Evolutionary conservation across 2,797 vertebrate genomes (phyloP), one percentile per base, ranked within the genome.

Genomic region (Malacoctenus gilli): DNA sequence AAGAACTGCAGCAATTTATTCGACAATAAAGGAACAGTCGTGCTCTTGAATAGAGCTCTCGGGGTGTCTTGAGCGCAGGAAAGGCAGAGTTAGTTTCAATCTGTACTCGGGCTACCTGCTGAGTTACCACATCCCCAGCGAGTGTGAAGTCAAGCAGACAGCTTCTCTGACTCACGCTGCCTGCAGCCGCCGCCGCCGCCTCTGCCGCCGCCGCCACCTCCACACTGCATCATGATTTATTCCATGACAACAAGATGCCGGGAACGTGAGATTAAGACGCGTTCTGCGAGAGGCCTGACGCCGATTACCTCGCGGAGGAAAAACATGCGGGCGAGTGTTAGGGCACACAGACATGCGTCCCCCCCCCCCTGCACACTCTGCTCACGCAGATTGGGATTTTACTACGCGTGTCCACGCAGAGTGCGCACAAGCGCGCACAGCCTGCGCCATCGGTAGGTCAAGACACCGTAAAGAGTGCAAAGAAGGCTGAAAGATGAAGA

Each of bases 131-230:
- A 89, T 88, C 81, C 87, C 80, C 70, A 75, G 83, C 44, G 65
- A 88, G 90, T 80, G 87, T 87, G 83, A 91, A 90, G 80, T 86
- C 85, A 85, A 83, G 67, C 72, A 86, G 84, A 82, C 85, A 64
- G 81, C 82, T 80, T 55, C 77, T 80, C 82, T 83, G 78, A 88
- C 82, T 85, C 74, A 78, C 46, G 72, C 68, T 75, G 82, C 70
- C 72, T 70, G 63, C 83, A 75, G 73, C 73, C 80, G 84, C 85
- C 76, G 84, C 85, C 83, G 59, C 60, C n/a, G n/a, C n/a, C n/a
- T n/a, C n/a, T n/a, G n/a, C n/a, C n/a, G n/a, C n/a, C n/a, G n/a
- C 83, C 76, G 73, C 73, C 80, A 85, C 85, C 76, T 85, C 85
- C 83, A 60, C 60, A 38, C 71, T 59, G 64, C 66, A 65, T 78